A percentile compares a stretch with the other conserved stretches of the same genome.
Conservation (phyloP, 2,113 vertebrate genomes). For the Alouatta palliata region DNA sequence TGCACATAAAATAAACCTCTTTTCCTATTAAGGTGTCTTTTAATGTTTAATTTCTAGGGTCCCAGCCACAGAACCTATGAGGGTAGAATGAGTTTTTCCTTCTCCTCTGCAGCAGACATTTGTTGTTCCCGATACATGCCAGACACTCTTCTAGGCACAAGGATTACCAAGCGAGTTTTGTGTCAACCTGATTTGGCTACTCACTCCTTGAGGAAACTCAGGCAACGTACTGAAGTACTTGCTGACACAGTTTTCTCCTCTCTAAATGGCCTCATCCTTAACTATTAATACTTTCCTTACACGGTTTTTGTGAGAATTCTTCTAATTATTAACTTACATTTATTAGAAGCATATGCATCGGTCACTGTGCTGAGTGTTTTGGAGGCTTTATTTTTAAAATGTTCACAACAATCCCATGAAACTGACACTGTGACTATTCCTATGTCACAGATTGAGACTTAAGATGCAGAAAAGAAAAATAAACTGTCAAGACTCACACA, state of each 20-base stretch:
- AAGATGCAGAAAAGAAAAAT: background rate
- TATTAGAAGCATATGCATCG: background rate
- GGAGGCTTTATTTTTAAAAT: background rate
- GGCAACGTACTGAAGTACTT: background rate
- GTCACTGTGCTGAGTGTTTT: background rate
- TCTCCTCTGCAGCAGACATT: background rate
- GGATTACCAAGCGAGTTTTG: background rate
- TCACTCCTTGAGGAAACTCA: background rate
- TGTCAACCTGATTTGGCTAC: background rate
- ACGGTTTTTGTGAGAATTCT: background rate
- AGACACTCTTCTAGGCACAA: accelerated
- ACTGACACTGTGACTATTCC: no score
- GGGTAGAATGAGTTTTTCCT: no score
- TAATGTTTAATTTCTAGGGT: background rate
- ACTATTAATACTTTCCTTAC: background rate
- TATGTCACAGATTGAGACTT: background rate
- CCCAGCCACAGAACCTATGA: no score
- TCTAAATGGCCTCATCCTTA: background rate
- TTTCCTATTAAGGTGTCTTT: background rate
- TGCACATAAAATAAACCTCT: background rate
- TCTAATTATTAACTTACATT: background rate
- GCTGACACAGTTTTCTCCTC: background rate
- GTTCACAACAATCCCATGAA: background rate
- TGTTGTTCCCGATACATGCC: accelerated
- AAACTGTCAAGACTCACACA: background rate